Conservation (phyloP, 1,140 invertebrate species). For the Acromyrmex charruanus region DNA sequence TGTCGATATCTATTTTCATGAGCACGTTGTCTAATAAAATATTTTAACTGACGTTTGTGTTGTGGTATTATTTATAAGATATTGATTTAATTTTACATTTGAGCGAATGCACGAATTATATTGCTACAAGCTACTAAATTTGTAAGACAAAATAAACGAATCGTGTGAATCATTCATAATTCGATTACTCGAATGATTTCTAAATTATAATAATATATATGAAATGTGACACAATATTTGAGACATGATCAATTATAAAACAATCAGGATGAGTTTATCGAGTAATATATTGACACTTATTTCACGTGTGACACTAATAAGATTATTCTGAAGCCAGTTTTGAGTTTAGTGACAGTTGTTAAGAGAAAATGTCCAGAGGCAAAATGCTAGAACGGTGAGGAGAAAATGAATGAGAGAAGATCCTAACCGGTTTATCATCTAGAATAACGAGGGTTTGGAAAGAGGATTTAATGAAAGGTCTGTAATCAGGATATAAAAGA, state of each 20-base stretch:
- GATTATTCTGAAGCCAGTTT: neutral
- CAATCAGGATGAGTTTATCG: neutral
- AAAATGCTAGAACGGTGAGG: constrained; percentile 40
- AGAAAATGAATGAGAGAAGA: constrained; percentile 59
- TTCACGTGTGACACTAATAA: neutral
- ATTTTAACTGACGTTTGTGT: neutral
- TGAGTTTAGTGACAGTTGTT: neutral
- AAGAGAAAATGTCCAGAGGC: constrained; percentile 51
- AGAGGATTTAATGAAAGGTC: constrained; percentile 71
- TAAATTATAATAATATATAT: neutral
- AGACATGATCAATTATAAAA: neutral
- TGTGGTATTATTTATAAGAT: constrained; percentile 28
- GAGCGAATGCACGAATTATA: neutral
- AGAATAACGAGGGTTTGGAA: constrained; percentile 77
- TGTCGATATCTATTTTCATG: neutral
- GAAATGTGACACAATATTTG: neutral
- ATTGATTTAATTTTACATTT: constrained; percentile 26
- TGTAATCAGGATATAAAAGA: constrained; percentile 70
- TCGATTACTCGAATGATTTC: neutral
- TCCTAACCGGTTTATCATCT: constrained; percentile 73
- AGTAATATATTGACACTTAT: neutral
- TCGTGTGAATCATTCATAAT: neutral
- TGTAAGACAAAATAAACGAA: neutral
- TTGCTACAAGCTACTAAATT: neutral
- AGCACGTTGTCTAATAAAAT: neutral